Base-by-base conservation (phyloP, 2,888 invertebrate genomes). In the Steinernema carpocapsae region DNA sequence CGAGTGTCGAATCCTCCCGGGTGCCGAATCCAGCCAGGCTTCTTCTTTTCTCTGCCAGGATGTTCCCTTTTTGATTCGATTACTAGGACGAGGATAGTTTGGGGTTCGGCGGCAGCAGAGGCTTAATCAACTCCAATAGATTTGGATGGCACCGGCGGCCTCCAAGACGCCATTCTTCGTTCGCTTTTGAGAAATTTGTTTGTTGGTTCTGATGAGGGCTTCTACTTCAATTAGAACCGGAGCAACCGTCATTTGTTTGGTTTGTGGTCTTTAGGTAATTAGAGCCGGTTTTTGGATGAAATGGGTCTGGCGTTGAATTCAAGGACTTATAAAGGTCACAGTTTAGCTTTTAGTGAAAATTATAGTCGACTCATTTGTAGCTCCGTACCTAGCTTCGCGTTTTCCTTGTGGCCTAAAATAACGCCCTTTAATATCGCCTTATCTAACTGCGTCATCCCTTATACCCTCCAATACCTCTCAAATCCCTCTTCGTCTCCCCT, bases 31-130 rank as follows among this genome's bases (percentile, higher is more conserved):
- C 37, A 37, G 37, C 37, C 3, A 10, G 10, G 37, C 37, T 37
- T 37, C 37, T 37, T 10, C 37, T 37, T 37, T 10, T 37, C 37
- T 3, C 37, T 37, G 37, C 10, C 17, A 14, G 64, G 37, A 64
- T 37, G 64, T 64, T 64, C 64, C 24, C 64, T 29, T 48, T 64
- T 64, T 64, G 64, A 64, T 64, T 64, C 26, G 29, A 64, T 64
- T 64, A 64, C 37, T 3, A 37, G 37, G 37, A 10, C 3, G 37
- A 37, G 37, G 37, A 37, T 10, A 37, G 37, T 37, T 37, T 37
- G 37, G 37, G 37, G 37, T 37, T 37, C 10, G 37, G 48, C 19
- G 17, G 48, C 48, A 4, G 48, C n/a, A 17, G n/a, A 17, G 52
- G 26, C 64, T 64, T 64, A 64, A 64, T 64, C 64, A 64, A 26